phyloP scores from a whole-genome alignment of 2,113 vertebrate species.

The Polyodon spathula region DNA sequence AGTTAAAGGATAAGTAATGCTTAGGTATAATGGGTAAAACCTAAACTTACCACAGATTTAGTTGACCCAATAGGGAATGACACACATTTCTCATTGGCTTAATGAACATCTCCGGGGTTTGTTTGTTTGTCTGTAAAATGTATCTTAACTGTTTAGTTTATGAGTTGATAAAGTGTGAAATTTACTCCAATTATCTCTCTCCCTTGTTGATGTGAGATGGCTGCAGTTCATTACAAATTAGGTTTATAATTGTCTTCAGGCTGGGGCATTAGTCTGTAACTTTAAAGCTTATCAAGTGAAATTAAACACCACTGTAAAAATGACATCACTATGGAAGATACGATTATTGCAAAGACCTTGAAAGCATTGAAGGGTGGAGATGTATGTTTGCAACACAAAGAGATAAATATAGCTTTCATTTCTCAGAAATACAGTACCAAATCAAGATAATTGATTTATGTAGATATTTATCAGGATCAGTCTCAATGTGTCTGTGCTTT shows the following conservation, averaged over 20 bases:
- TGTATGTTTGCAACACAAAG: not conserved
- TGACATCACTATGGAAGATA: constrained; percentile 47
- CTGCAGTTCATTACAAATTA: not conserved
- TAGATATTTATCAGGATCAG: not conserved
- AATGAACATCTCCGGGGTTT: not conserved
- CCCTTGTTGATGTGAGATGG: too few species aligned
- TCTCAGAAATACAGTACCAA: not conserved
- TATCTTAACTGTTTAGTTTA: not conserved
- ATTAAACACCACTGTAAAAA: constrained; percentile 51
- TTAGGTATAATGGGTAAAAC: too few species aligned
- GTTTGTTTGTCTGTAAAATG: not conserved
- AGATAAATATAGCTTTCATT: not conserved
- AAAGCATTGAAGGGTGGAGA: constrained; percentile 62
- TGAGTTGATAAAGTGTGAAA: not conserved
- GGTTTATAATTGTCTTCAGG: constrained; percentile 18
- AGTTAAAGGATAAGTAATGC: too few species aligned
- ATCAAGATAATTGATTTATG: not conserved
- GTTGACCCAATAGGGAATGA: too few species aligned
- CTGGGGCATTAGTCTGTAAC: constrained; percentile 25
- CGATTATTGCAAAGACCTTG: constrained; percentile 63
- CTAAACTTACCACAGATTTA: too few species aligned
- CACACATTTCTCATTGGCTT: too few species aligned
- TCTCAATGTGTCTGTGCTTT: not conserved
- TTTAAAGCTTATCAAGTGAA: constrained; percentile 41
- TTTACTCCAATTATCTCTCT: too few species aligned